Conservation (phyloP, 1,140 invertebrate species). For the fruit fly (Drosophila melanogaster) region DNA sequence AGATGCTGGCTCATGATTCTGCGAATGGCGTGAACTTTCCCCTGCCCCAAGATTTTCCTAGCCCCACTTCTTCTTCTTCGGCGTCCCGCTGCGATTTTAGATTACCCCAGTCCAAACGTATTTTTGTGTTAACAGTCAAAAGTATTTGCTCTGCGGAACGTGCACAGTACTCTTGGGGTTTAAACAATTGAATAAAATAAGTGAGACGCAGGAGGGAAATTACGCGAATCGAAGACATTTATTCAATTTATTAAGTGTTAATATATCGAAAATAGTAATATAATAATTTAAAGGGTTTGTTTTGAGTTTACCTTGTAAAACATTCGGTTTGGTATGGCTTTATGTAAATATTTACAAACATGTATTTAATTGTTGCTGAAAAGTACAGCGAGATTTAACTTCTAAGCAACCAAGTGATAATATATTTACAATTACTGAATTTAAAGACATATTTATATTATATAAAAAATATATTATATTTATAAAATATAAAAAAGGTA, state of each 20-base stretch:
- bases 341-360: no score
- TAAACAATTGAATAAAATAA: conserved; percentile 36
- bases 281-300: not conserved
- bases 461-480: no score
- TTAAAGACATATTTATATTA: no score
- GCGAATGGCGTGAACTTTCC: conserved; percentile 77
- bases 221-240: conserved; percentile 6
- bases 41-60: conserved; percentile 4
- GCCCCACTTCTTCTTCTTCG: conserved; percentile 4
- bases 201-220: not conserved
- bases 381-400: no score
- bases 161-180: not conserved
- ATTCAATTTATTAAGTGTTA: not conserved
- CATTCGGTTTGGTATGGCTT: not conserved
- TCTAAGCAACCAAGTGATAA: no score
- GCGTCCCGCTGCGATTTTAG: conserved; percentile 63
- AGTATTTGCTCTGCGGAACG: conserved; percentile 28
- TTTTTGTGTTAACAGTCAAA: conserved; percentile 47
- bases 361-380: no score
- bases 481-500: no score
- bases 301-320: not conserved
- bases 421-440: not conserved
- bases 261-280: not conserved
- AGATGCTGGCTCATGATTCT: conserved; percentile 55
- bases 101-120: conserved; percentile 44